phyloP scores from a whole-genome alignment of 2,888 invertebrate genomes.

The Orthosia incerta region DNA sequence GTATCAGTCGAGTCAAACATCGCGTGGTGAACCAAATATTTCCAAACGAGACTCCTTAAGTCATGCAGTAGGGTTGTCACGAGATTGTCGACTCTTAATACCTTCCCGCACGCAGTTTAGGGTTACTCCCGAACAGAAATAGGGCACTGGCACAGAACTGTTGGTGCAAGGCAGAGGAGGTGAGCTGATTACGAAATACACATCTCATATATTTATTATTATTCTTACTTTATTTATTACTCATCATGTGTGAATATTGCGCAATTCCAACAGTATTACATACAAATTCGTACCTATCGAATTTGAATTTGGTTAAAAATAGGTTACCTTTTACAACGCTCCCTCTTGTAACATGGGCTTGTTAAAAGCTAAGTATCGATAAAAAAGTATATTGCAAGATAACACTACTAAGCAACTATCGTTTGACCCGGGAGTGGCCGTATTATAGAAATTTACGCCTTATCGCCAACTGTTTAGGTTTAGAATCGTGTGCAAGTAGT shows the following conservation, averaged over 20 bases:
- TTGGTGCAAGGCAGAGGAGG: slow-evolving; percentile 24
- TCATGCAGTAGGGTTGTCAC: slow-evolving; percentile 44
- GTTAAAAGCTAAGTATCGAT: slow-evolving; percentile 27
- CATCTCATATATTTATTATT: too few relatives aligned
- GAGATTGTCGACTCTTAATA: slow-evolving; percentile 40
- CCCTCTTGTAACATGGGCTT: slow-evolving; percentile 4
- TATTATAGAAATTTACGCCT: slow-evolving; percentile 34
- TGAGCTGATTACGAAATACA: not conserved
- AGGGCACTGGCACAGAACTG: slow-evolving; percentile 55
- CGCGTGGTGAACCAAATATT: slow-evolving; percentile 43
- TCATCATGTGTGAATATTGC: too few relatives aligned
- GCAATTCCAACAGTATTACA: too few relatives aligned
- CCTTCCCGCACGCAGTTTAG: slow-evolving; percentile 54
- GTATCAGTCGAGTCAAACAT: slow-evolving; percentile 26
- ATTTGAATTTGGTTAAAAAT: too few relatives aligned
- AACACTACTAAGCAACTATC: slow-evolving; percentile 28
- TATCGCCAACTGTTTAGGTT: slow-evolving; percentile 13
- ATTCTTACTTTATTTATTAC: too few relatives aligned
- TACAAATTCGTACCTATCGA: too few relatives aligned
- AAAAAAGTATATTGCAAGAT: slow-evolving; percentile 47
- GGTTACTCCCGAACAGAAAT: slow-evolving; percentile 39
- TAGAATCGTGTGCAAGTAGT: slow-evolving; percentile 41
- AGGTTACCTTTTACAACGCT: slow-evolving; percentile 32
- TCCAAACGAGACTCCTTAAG: slow-evolving; percentile 24
- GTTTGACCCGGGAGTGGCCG: slow-evolving; percentile 31